These are phyloP conservation scores for Neocloeon triangulifer DNA, from an alignment of 1,140 invertebrate species.

Conservation along the genomic window DNA sequence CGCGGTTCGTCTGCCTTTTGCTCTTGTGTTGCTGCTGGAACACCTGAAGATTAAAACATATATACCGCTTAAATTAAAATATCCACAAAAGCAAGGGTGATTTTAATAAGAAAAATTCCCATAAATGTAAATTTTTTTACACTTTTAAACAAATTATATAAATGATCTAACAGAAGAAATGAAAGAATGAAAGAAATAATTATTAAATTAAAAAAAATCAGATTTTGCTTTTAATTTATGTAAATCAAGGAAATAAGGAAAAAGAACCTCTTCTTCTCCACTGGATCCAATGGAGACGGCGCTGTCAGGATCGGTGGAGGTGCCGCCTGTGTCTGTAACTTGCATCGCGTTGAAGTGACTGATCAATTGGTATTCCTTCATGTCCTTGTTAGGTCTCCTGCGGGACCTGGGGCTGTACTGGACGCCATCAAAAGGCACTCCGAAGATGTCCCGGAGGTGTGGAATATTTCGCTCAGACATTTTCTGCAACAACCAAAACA, in stretches of 20 bases:
- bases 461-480: slow-evolving; percentile 41
- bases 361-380: background rate
- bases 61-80: too few species aligned
- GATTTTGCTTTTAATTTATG: too few species aligned
- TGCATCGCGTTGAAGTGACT: slow-evolving; percentile 5
- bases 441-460: slow-evolving; percentile 39
- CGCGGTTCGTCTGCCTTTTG: slow-evolving; percentile 25
- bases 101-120: too few species aligned
- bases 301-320: slow-evolving; percentile 19
- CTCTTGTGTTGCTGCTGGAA: slow-evolving; percentile 10
- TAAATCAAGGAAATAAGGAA: too few species aligned
- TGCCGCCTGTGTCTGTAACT: background rate
- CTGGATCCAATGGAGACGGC: slow-evolving; percentile 25
- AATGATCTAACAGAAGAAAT: too few species aligned
- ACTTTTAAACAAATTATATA: too few species aligned
- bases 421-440: slow-evolving; percentile 1
- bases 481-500: too few species aligned
- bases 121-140: too few species aligned
- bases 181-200: too few species aligned
- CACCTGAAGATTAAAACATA: too few species aligned
- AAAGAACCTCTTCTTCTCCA: slow-evolving; percentile 25
- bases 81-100: too few species aligned
- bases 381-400: slow-evolving; percentile 13
- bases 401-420: slow-evolving; percentile 1
- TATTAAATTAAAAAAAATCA: too few species aligned